phyloP scores from a whole-genome alignment of 2,797 vertebrate species.

The Nasua narica region DNA sequence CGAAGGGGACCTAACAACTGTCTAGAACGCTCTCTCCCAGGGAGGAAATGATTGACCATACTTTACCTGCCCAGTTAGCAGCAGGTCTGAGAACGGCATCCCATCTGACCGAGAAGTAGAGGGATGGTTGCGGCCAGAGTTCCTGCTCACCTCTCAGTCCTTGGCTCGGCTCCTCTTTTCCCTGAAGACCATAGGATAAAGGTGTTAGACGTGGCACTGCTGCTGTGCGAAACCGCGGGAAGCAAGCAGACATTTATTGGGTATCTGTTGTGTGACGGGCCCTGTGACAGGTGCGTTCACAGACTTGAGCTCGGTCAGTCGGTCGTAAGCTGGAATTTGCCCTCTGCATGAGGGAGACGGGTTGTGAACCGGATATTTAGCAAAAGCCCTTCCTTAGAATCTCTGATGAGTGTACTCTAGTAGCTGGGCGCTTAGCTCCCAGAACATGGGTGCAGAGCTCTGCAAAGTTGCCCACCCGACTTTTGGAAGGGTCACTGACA shows the following conservation, averaged over 20 bases:
- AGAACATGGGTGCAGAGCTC: background rate
- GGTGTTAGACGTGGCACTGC: background rate
- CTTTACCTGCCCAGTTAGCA: background rate
- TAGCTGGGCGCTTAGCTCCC: background rate
- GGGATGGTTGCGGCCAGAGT: background rate
- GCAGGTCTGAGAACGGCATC: background rate
- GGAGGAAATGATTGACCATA: background rate
- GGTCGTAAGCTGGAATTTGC: background rate
- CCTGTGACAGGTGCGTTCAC: background rate
- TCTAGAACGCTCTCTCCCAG: background rate
- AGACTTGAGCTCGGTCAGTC: background rate
- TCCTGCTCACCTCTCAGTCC: no score
- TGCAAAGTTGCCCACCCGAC: fast-evolving
- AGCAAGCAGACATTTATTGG: background rate
- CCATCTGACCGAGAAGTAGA: background rate
- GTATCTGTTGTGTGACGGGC: background rate
- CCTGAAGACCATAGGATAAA: background rate
- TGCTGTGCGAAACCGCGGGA: background rate
- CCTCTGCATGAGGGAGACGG: background rate
- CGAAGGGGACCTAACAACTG: background rate
- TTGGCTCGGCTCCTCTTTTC: background rate
- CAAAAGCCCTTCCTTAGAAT: background rate
- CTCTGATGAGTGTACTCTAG: background rate
- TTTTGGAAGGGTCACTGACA: background rate
- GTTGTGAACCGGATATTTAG: background rate